Evolutionary conservation across 2,797 vertebrate species (phyloP).

Genomic region (Chiroxiphia lanceolata): DNA sequence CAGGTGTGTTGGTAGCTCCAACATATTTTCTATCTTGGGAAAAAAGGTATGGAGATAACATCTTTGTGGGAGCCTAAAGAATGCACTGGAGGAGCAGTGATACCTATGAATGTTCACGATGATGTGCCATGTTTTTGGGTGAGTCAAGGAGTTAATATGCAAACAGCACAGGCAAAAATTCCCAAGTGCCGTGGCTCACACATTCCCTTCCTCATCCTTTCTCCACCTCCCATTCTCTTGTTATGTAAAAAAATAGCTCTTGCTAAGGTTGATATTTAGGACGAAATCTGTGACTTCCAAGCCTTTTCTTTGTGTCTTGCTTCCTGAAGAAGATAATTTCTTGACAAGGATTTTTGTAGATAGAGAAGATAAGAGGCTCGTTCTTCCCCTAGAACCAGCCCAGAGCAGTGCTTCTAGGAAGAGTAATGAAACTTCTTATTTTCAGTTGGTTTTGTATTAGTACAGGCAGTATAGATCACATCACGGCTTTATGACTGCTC

Average conservation of each 20-base stretch:
- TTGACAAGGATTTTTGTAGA: not conserved
- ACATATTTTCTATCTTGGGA: not conserved
- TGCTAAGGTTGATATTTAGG: not conserved
- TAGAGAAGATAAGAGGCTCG: not conserved
- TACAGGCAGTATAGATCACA: not conserved
- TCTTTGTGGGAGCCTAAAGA: conserved; percentile 9
- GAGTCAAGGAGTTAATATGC: conserved; percentile 33
- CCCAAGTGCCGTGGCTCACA: not conserved
- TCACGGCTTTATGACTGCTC: not conserved
- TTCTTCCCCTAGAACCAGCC: not conserved
- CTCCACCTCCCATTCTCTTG: not conserved
- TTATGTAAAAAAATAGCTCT: not conserved
- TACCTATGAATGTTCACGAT: not conserved
- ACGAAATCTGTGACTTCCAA: not conserved
- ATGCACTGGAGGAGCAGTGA: not conserved
- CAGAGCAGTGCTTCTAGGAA: not conserved
- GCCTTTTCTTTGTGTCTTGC: not conserved
- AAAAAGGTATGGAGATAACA: not conserved
- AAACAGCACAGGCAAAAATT: not conserved
- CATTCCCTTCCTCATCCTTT: not conserved
- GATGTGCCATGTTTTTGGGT: not conserved
- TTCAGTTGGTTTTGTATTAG: not conserved
- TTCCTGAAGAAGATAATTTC: not conserved
- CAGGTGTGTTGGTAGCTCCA: not conserved
- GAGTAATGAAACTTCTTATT: not conserved